Base-by-base conservation (phyloP, 2,113 vertebrate genomes). In the Myotis lucifugus region DNA sequence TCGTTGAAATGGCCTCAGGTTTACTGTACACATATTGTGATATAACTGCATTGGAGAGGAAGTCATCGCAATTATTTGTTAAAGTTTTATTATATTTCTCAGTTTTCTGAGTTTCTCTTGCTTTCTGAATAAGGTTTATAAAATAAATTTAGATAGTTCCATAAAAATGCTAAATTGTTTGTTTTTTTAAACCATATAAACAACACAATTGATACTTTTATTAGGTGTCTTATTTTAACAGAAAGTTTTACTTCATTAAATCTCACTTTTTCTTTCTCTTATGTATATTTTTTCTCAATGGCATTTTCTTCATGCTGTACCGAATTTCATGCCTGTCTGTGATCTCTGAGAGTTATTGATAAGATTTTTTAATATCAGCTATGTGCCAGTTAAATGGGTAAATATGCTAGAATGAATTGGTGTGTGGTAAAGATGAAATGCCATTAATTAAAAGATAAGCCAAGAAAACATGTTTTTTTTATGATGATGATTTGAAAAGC, bases 371-470 rank as follows among this genome's bases (percentile, higher is more conserved):
- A 95, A 77, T 90, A 88, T 82, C 77, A 92, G 42, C 25, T 90
- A 14, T 92, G 29, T 91, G 54, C 93, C 83, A 92, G 54, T 73
- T 74, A 52, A 88, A 9, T 93, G 95, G 95, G 37, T 90, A 81
- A 95, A 56, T 93, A 88, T 19, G 15, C 85, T 73, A 93, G 48
- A 88, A 92, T 90, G 34, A 88, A 96, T 74, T 97, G 72, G 48
- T 92, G 12, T 96, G n/a, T 94, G 91, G 32, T 59, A 92, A 93
- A 93, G 82, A 59, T 27, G 37, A 93, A 70, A 95, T 96, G 32
- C 50, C 90, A 66, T 77, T 94, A 95, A 91, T 96, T 97, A 92
- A 97, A 85, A 97, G 84, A 93, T 94, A 94, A 94, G 23, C 88
- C 90, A 96, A 84, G 88, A 81, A 95, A 97, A 61, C 61, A 82